These are phyloP conservation scores for Serilophus lunatus DNA, from an alignment of 2,113 vertebrate genomes.

Conservation along the genomic window DNA sequence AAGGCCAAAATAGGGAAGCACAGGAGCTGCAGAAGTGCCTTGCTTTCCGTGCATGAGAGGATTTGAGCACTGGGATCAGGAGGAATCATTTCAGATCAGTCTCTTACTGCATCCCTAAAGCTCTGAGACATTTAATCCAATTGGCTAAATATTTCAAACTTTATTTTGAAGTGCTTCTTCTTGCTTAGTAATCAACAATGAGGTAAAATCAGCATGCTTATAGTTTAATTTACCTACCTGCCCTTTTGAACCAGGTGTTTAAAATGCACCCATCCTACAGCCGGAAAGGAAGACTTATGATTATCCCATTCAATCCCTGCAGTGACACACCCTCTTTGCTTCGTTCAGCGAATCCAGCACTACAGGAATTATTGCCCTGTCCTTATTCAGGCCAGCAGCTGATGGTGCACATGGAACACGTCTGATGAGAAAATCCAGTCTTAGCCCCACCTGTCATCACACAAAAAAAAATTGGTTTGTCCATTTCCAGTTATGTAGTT, in stretches of 20 bases:
- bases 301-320: neutral
- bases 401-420: neutral
- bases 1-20: neutral
- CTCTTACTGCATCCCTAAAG: neutral
- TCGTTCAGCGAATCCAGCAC: neutral
- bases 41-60: neutral
- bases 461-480: neutral
- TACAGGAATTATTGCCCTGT: neutral
- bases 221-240: neutral
- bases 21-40: neutral
- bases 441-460: neutral
- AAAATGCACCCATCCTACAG: neutral
- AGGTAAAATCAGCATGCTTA: neutral
- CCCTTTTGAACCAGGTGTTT: neutral
- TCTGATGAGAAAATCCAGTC: neutral
- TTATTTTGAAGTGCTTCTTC: neutral
- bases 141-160: neutral
- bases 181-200: neutral
- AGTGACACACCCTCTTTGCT: fast-evolving
- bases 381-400: neutral
- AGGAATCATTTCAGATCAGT: neutral
- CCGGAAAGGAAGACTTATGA: neutral
- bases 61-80: neutral
- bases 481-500: neutral
- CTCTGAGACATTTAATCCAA: neutral